Base-by-base conservation (phyloP, 2,888 invertebrate genomes). In the Eretmocerus hayati region DNA sequence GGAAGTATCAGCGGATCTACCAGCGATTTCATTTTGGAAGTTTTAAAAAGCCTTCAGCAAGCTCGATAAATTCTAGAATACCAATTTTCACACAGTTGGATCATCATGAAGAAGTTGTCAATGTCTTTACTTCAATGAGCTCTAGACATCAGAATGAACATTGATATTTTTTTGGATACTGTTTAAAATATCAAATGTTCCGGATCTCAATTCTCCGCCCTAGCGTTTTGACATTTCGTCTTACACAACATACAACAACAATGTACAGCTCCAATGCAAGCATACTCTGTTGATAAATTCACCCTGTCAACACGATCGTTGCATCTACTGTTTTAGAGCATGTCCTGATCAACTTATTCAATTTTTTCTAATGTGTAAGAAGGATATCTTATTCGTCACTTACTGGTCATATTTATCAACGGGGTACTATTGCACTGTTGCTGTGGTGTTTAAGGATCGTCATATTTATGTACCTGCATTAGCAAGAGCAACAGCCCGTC, bases 401-500 rank as follows among this genome's bases (percentile, higher is more conserved):
- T n/a, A n/a, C n/a, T 6, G 26, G 26, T 26, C 26, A 9, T 11
- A 26, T 9, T 11, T 26, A 26, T 26, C 26, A 26, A 26, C 26
- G 11, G 26, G 26, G 26, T 26, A 26, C 26, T 11, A 11, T 26
- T 26, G 26, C 26, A 26, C 11, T 26, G 11, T 11, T 11, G 26
- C 11, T 9, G 8, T 11, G 6, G 6, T 11, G 11, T 11, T 11
- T 9, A 26, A 26, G 11, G 11, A 26, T 9, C 6, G 11, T 6
- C 26, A 6, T 9, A 26, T 26, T 4, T 5, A 82, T 56, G 50
- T 59, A 64, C 83, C 84, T 58, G 87, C 88, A 59, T 88, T 87
- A 45, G 90, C 90, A 72, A 90, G 77, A 44, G 87, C 89, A 52
- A 89, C 89, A 52, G 90, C 90, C 67, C 90, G 81, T 66, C 89